Base-by-base conservation (phyloP, 2,113 vertebrate genomes). In the Scatophagus argus region DNA sequence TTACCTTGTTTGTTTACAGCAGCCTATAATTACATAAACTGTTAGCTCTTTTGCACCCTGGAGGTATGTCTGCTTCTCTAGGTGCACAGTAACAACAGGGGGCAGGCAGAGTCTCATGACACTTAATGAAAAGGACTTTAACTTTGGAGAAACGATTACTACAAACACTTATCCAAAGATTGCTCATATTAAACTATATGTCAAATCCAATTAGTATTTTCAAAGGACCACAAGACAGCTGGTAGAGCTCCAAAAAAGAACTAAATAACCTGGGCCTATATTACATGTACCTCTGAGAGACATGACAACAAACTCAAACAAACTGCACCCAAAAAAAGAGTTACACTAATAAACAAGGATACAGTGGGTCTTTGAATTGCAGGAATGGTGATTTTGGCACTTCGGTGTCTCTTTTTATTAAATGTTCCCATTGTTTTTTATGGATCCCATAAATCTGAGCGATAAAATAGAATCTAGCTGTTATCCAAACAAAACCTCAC, bases 401-500 rank as follows among this genome's bases (percentile, higher is more conserved):
- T 36, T 17, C n/a, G 2, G 13, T 51, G 32, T n/a, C 34, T 14
- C 1, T n/a, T 43, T 49, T 29, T 36, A 27, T 21, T 13, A 4
- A 25, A 29, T 38, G 46, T 54, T 41, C 2, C 54, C 9, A 46
- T 61, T 27, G 12, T 9, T 63, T 41, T 51, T 43, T 51, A 11
- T 1, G 34, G 12, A 34, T 17, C 12, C 16, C 41, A 8, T 60
- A 12, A 14, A 70, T 55, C 27, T 44, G 9, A 64, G 13, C 12
- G 12, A 36, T 8, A 6, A 21, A 23, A n/a, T 19, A 39, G 2
- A 49, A 44, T 74, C 0, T 16, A 27, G 29, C 34, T 36, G 12
- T 52, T 32, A 47, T 59, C 46, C 47, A 74, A 75, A 55, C 39
- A 56, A 41, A 69, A 58, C 21, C 59, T n/a, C 19, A n/a, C 55